These are phyloP conservation scores for Lithophane leautieri DNA, from an alignment of 2,888 invertebrate species.

Conservation along the genomic window DNA sequence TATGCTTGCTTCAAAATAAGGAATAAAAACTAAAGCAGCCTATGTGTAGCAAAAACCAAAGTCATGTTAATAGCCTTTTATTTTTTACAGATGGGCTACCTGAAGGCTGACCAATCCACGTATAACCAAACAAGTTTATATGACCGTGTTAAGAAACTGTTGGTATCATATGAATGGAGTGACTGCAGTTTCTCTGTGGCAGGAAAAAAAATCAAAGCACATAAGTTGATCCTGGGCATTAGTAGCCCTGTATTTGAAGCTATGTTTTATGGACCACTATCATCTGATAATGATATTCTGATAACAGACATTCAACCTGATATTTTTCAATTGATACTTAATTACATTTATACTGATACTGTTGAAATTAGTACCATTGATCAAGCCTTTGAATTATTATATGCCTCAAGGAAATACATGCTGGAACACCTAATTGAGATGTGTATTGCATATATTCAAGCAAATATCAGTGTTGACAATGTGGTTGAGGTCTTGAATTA, in stretches of 20 bases:
- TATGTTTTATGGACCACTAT: slow-evolving; percentile 92
- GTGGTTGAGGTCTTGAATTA: slow-evolving; percentile 91
- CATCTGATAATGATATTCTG: slow-evolving; percentile 85
- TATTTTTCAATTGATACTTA: slow-evolving; percentile 91
- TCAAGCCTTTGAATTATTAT: slow-evolving; percentile 91
- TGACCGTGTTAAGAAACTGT: slow-evolving; percentile 85
- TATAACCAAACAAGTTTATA: slow-evolving; percentile 80
- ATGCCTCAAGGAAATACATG: slow-evolving; percentile 92
- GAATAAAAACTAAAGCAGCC: slow-evolving; percentile 37
- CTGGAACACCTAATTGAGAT: slow-evolving; percentile 87
- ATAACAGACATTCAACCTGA: slow-evolving; percentile 91
- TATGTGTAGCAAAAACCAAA: slow-evolving; percentile 36
- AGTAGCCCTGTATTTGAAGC: slow-evolving; percentile 93
- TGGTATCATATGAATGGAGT: slow-evolving; percentile 89
- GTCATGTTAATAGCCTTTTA: slow-evolving; percentile 20
- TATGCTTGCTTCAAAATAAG: slow-evolving; percentile 20
- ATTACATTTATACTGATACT: slow-evolving; percentile 91
- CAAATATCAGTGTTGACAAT: slow-evolving; percentile 90
- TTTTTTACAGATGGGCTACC: slow-evolving; percentile 84
- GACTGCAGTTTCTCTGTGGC: slow-evolving; percentile 91
- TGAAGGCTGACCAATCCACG: slow-evolving; percentile 73
- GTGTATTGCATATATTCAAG: slow-evolving; percentile 89
- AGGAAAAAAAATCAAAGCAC: slow-evolving; percentile 89
- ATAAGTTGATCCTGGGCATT: slow-evolving; percentile 91
- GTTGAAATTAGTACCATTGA: slow-evolving; percentile 89